These are phyloP conservation scores for Cordilura impudica DNA, from an alignment of 2,888 invertebrate genomes.

Conservation along the genomic window DNA sequence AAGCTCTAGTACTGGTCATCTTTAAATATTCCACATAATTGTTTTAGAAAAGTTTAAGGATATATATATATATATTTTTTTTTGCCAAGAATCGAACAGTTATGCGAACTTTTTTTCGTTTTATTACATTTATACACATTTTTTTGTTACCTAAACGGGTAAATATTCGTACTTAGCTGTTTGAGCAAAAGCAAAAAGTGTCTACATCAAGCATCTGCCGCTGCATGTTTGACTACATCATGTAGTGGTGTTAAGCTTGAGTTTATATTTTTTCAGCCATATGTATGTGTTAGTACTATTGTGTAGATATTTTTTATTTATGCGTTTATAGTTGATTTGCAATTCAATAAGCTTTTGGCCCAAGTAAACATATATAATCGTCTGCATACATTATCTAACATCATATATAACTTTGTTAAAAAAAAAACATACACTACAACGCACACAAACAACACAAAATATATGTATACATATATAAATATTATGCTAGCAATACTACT, in stretches of 20 bases:
- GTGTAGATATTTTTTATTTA: constrained; percentile 58
- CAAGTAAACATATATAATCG: constrained; percentile 60
- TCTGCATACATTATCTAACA: constrained; percentile 57
- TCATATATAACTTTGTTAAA: constrained; percentile 10
- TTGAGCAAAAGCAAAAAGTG: not conserved
- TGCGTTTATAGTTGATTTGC: constrained; percentile 66
- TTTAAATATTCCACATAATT: constrained; percentile 20
- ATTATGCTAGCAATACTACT: not conserved
- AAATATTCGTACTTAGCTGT: not conserved
- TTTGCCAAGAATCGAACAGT: constrained; percentile 1
- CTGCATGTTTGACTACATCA: not conserved
- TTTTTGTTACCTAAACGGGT: not conserved
- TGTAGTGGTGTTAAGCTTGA: not conserved
- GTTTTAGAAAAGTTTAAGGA: constrained; percentile 18
- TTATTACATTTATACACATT: not conserved
- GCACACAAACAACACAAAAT: not conserved
- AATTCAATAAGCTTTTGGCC: constrained; percentile 66
- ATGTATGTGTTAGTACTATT: not conserved
- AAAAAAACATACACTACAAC: not conserved
- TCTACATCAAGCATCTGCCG: constrained; percentile 35
- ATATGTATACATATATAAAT: not conserved
- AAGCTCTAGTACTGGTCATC: not conserved
- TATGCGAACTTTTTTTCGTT: constrained; percentile 4
- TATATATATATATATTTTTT: too few relatives aligned
- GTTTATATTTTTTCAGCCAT: constrained; percentile 22